phyloP scores from a whole-genome alignment of 2,113 vertebrate genomes.

The Mungos mungo region DNA sequence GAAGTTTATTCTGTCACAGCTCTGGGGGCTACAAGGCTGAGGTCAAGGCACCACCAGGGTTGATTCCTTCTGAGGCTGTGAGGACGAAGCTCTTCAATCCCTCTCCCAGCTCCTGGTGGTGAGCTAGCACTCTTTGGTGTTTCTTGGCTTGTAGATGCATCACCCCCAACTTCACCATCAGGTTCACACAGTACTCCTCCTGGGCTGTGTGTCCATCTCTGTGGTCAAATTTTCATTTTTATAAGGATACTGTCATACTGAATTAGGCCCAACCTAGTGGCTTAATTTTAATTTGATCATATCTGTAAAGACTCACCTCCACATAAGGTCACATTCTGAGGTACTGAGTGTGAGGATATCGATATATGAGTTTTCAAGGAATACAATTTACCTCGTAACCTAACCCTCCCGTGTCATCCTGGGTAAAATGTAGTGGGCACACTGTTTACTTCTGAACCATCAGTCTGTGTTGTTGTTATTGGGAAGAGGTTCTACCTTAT shows the following conservation, averaged over 20 bases:
- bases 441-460: not conserved
- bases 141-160: not conserved
- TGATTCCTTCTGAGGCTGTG: not conserved
- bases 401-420: not conserved
- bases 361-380: not conserved
- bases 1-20: not conserved
- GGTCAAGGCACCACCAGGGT: no score
- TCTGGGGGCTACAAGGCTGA: not conserved
- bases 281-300: not conserved
- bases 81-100: no score
- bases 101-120: not conserved
- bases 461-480: not conserved
- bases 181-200: not conserved
- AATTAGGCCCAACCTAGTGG: not conserved
- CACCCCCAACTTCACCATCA: not conserved
- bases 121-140: not conserved
- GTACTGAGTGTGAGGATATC: not conserved
- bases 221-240: not conserved
- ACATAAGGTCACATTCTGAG: not conserved
- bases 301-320: not conserved
- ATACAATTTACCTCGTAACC: not conserved
- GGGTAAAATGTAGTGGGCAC: not conserved
- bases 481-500: not conserved
- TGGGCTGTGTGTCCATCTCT: not conserved
- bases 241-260: not conserved